These are phyloP conservation scores for Griposia aprilina DNA, from an alignment of 2,888 invertebrate genomes.

Conservation along the genomic window DNA sequence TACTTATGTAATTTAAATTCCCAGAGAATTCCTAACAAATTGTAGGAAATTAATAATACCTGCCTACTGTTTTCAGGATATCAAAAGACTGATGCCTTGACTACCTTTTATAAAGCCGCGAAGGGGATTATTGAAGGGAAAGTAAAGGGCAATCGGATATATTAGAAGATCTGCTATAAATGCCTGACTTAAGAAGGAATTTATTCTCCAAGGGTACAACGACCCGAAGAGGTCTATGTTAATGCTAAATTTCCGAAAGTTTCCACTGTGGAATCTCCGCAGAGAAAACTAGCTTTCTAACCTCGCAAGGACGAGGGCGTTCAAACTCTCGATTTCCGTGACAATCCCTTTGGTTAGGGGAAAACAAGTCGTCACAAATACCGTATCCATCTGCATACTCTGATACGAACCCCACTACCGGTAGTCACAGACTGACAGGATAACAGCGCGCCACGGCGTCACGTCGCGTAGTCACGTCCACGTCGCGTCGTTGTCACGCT, in stretches of 20 bases:
- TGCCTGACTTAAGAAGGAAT: not conserved
- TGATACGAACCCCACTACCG: constrained; percentile 10
- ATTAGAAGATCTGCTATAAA: not conserved
- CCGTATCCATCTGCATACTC: constrained; percentile 1
- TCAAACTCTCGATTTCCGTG: not conserved
- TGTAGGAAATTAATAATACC: too few relatives aligned
- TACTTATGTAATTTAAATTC: too few relatives aligned
- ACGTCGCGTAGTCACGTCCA: constrained; percentile 7
- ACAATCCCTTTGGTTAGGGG: not conserved
- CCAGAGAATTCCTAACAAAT: too few relatives aligned
- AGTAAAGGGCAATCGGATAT: not conserved
- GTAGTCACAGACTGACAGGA: constrained; percentile 14
- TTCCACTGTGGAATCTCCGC: not conserved
- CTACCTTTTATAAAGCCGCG: too few relatives aligned
- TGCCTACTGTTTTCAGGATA: too few relatives aligned
- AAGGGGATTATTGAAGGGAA: too few relatives aligned
- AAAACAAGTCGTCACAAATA: not conserved
- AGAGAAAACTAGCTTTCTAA: not conserved
- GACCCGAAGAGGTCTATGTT: too few relatives aligned
- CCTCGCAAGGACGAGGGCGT: too few relatives aligned
- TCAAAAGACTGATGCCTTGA: too few relatives aligned
- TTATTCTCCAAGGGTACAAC: not conserved
- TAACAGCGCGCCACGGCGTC: constrained; percentile 15
- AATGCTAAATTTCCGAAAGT: not conserved
- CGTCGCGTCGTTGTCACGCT: constrained; percentile 43